Conservation (phyloP, 2,113 vertebrate species). For the Sphyrna mokarran region DNA sequence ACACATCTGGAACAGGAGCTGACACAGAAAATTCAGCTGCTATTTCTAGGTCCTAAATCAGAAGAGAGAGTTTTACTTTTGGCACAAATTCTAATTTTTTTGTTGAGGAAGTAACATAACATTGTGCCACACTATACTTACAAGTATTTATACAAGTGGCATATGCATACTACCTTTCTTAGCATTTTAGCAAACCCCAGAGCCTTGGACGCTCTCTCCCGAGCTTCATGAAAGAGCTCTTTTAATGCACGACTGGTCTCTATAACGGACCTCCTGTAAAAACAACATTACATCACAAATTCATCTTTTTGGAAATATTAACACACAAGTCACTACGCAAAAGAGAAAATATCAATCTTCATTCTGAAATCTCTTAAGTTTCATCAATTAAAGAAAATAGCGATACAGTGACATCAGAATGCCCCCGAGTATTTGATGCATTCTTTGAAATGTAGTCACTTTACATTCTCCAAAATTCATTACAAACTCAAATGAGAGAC, state of each 20-base stretch:
- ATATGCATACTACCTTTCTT: conserved; percentile 71
- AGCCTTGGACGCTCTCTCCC: conserved; percentile 91
- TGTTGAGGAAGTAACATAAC: background rate
- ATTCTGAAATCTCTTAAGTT: background rate
- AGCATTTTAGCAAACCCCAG: conserved; percentile 97
- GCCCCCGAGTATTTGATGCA: background rate
- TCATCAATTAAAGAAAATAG: background rate
- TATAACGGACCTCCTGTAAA: conserved; percentile 81
- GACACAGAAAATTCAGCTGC: conserved; percentile 84
- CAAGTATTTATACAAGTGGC: background rate
- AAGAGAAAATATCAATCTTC: background rate
- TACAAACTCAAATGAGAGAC: too few relatives aligned
- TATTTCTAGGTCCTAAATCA: conserved; percentile 83
- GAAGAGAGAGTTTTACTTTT: background rate
- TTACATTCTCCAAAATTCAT: background rate
- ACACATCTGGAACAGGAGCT: conserved; percentile 70
- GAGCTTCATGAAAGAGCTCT: conserved; percentile 92
- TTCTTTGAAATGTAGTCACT: background rate
- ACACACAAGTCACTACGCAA: background rate
- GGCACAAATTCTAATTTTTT: background rate
- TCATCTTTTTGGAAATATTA: background rate
- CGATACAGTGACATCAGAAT: background rate
- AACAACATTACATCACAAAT: conserved; percentile 9
- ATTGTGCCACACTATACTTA: background rate
- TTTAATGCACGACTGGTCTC: conserved; percentile 92